Conservation (phyloP, 1,140 invertebrate species). For the Ceratitis capitata region DNA sequence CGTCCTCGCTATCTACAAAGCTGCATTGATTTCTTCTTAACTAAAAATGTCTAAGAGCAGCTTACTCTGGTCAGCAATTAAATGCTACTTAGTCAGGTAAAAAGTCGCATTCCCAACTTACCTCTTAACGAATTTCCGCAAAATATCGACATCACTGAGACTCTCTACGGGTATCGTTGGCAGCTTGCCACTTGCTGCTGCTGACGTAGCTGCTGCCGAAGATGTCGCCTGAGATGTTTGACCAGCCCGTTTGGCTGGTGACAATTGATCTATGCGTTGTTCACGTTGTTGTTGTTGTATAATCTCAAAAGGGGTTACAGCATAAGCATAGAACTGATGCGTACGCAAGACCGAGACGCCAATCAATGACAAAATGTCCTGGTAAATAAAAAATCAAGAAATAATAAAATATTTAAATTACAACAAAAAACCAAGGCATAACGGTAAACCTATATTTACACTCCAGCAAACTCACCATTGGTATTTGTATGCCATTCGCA, state of each 20-base stretch:
- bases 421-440: constrained; percentile 4
- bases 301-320: constrained; percentile 73
- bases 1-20: no score
- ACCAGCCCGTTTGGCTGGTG: constrained; percentile 39
- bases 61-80: no score
- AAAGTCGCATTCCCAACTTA: no score
- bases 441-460: no score
- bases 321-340: constrained; percentile 69
- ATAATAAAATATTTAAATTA: constrained; percentile 2
- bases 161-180: constrained; percentile 73
- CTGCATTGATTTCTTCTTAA: no score
- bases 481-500: constrained; percentile 35
- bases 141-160: constrained; percentile 76
- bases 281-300: constrained; percentile 70
- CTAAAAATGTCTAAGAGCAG: no score
- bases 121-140: constrained; percentile 70
- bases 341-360: constrained; percentile 56
- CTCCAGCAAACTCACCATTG: constrained; percentile 40
- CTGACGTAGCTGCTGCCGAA: constrained; percentile 36
- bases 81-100: no score
- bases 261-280: constrained; percentile 33
- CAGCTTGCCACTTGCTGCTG: constrained; percentile 58
- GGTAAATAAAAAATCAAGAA: constrained; percentile 14
- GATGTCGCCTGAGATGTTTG: constrained; percentile 65
- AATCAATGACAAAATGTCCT: constrained; percentile 47